These are phyloP conservation scores for Balaeniceps rex DNA, from an alignment of 2,113 vertebrate genomes.

Conservation along the genomic window DNA sequence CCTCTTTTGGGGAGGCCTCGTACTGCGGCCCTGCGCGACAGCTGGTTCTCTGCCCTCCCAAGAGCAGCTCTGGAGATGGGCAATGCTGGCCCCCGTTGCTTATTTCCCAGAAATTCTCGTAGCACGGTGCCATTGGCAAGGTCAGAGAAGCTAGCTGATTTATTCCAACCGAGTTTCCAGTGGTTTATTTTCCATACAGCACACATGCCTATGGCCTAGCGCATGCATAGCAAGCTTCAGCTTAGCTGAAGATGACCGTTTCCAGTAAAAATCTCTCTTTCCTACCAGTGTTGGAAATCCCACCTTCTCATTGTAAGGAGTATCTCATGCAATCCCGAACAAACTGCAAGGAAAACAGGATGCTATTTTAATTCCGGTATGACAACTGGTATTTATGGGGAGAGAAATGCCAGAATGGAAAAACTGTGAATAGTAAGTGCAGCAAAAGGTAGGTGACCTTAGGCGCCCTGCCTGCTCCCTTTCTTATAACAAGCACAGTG, in stretches of 20 bases:
- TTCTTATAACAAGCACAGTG: not conserved
- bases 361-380: not conserved
- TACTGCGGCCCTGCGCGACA: accelerated
- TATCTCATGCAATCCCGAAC: not conserved
- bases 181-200: accelerated
- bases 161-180: not conserved
- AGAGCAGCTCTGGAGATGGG: not conserved
- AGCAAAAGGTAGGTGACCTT: not conserved
- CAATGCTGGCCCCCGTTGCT: not conserved
- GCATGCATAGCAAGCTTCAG: not conserved
- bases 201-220: accelerated
- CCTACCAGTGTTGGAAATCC: not conserved
- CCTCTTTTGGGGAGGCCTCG: not conserved
- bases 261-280: not conserved
- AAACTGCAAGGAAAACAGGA: not conserved
- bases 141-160: not conserved
- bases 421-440: not conserved
- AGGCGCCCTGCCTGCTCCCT: not conserved
- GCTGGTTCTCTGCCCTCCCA: not conserved
- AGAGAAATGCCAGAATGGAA: not conserved
- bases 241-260: not conserved
- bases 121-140: not conserved
- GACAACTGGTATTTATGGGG: not conserved
- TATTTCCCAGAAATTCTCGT: not conserved
- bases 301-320: not conserved